These are phyloP conservation scores for Morone chrysops DNA, from an alignment of 2,113 vertebrate genomes.

Conservation along the genomic window DNA sequence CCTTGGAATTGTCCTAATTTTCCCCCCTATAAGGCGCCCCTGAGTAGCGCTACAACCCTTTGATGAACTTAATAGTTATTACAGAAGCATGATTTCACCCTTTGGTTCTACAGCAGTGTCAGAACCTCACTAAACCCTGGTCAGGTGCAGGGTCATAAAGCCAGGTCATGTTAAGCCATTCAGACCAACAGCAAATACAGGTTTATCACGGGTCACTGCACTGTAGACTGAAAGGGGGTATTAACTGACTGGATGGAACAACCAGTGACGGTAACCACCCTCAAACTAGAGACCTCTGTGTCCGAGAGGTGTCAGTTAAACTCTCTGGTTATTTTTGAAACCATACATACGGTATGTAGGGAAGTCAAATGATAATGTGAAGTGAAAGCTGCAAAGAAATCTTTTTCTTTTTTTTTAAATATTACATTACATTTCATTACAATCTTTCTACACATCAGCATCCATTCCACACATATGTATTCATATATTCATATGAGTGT, in stretches of 20 bases:
- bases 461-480: too few relatives aligned
- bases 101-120: conserved; percentile 6
- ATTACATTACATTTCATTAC: too few relatives aligned
- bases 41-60: neutral
- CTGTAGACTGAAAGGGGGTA: neutral
- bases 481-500: too few relatives aligned
- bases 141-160: conserved; percentile 36
- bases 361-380: neutral
- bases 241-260: neutral
- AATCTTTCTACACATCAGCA: too few relatives aligned
- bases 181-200: neutral
- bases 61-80: neutral
- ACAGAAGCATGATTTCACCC: neutral
- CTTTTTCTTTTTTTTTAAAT: too few relatives aligned
- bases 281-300: neutral
- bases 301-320: neutral
- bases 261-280: neutral
- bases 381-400: neutral
- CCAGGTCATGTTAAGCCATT: conserved; percentile 5
- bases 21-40: too few relatives aligned
- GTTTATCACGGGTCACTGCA: conserved; percentile 14
- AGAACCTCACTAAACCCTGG: neutral
- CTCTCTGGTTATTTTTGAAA: neutral
- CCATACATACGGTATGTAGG: too few relatives aligned
- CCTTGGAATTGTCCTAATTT: too few relatives aligned